Evolutionary conservation across 2,888 invertebrate genomes (phyloP), one percentile per base, ranked within the genome.

Genomic region (Latheticus oryzae): DNA sequence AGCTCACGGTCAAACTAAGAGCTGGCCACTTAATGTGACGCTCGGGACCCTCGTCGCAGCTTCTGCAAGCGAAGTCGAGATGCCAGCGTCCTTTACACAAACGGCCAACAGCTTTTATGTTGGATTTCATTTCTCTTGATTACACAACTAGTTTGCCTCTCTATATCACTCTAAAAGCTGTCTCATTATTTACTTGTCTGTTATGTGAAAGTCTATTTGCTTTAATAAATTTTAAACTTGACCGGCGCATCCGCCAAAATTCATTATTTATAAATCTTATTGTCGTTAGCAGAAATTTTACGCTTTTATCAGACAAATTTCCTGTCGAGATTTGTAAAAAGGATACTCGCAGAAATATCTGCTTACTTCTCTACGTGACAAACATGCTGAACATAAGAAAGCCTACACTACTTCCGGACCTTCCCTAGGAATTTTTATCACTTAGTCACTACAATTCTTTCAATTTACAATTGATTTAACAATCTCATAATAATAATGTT

Each of bases 21-120:
- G 76, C 76, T 73, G 76, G 77, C 78, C 78, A 77, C 78, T 77
- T 79, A 79, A 79, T 79, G 78, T 78, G 78, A 76, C 78, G 77
- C 77, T 71, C 74, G 78, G 78, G 78, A 79, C 75, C 70, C 70
- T 66, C 68, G 71, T 71, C 72, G 69, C 67, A 69, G 68, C 73
- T 58, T 63, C 59, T 54, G 52, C 55, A 35, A 43, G 16, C 58
- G 42, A 62, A 53, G 52, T 50, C 43, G 48, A 54, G 59, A 57
- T 43, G 59, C 53, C 43, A 45, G 17, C 45, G 56, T 55, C 47
- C 42, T 60, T 35, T 55, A 37, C 48, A 59, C 58, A 54, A 60
- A 56, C 57, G 53, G 33, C 53, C 48, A 58, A 58, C 51, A 54
- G 50, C 48, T 54, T 54, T 54, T 37, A 57, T 45, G 51, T 38